phyloP scores from a whole-genome alignment of 2,797 vertebrate genomes.

The Loris lydekkerianus region DNA sequence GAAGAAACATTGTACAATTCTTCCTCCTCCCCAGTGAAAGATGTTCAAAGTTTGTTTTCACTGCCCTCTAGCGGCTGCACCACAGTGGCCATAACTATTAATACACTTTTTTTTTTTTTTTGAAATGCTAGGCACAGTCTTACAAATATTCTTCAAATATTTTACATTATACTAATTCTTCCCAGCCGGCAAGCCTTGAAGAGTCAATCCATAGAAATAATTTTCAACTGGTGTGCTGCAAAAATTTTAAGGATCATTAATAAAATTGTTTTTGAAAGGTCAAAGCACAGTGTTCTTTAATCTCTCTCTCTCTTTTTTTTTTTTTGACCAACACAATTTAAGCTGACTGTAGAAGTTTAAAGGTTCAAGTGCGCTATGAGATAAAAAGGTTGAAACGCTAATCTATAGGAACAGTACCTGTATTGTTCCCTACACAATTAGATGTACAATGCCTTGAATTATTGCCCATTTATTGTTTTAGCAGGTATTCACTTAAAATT shows the following conservation, averaged over 20 bases:
- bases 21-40: neutral
- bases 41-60: constrained; percentile 59
- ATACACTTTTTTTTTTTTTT: neutral
- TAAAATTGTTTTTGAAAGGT: too few relatives aligned
- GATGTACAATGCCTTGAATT: neutral
- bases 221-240: too few relatives aligned
- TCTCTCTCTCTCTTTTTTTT: too few relatives aligned
- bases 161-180: neutral
- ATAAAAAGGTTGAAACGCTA: too few relatives aligned
- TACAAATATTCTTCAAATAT: neutral
- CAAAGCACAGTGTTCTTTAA: too few relatives aligned
- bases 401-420: neutral
- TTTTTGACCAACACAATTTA: too few relatives aligned
- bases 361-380: too few relatives aligned
- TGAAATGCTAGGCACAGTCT: neutral
- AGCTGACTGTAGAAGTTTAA: too few relatives aligned
- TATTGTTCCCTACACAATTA: rapidly evolving
- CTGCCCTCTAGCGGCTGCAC: constrained; percentile 74
- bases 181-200: neutral
- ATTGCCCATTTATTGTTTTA: neutral
- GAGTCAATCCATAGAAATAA: neutral
- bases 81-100: neutral
- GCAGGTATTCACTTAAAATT: neutral
- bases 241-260: too few relatives aligned
- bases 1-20: constrained; percentile 2